Evolutionary conservation across 1,140 invertebrate species (phyloP).

Genomic region (Ips typographus): DNA sequence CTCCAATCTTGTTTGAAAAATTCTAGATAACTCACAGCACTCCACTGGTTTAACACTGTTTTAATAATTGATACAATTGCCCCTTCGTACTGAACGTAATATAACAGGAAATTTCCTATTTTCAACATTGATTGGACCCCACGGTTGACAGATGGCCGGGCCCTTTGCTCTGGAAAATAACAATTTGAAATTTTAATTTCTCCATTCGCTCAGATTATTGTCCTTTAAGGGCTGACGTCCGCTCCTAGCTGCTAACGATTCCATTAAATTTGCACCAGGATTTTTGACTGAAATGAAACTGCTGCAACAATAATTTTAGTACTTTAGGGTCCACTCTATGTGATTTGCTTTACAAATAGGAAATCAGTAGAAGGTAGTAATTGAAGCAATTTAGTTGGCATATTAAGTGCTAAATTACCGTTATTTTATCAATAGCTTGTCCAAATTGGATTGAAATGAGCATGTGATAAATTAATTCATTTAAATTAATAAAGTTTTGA

Average conservation of each 20-base stretch:
- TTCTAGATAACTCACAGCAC: no score
- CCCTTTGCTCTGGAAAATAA: conserved; percentile 2
- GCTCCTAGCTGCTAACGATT: not conserved
- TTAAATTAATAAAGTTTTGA: no score
- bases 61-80: not conserved
- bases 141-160: conserved; percentile 1
- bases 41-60: not conserved
- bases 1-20: no score
- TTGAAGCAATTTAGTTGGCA: not conserved
- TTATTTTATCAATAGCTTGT: not conserved
- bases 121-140: conserved; percentile 3
- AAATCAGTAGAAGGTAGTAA: not conserved
- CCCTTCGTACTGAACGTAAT: not conserved
- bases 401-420: not conserved
- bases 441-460: conserved; percentile 1
- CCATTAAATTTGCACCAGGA: not conserved
- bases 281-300: conserved; percentile 1
- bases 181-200: conserved; percentile 15
- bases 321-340: no score
- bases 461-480: no score
- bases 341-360: not conserved
- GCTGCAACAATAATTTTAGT: not conserved
- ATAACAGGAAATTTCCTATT: conserved; percentile 3
- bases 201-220: conserved; percentile 12
- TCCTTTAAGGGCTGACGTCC: conserved; percentile 3